Conservation (phyloP, 2,888 invertebrate genomes). For the Hirudinaria manillensis region DNA sequence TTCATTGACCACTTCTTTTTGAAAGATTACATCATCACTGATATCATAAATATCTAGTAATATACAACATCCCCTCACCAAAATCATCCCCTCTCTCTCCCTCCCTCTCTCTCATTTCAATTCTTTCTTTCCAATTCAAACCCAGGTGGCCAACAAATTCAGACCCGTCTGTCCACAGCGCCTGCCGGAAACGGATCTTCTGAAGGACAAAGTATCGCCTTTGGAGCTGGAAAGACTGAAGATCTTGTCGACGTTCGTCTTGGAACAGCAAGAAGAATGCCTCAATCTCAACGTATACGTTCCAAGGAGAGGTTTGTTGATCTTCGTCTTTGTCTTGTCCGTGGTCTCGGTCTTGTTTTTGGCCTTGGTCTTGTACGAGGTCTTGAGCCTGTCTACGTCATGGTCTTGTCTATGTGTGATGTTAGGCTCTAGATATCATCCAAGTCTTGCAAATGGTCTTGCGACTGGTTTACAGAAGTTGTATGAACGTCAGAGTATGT, state of each 20-base stretch:
- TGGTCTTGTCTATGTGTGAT: background rate
- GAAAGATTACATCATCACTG: too few species aligned
- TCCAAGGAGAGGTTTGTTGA: conserved; percentile 69
- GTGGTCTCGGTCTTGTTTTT: background rate
- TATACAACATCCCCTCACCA: too few species aligned
- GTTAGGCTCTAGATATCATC: background rate
- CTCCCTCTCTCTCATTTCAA: background rate
- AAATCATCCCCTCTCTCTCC: background rate
- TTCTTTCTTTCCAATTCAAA: background rate
- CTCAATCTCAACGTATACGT: conserved; percentile 91
- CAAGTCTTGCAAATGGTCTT: background rate
- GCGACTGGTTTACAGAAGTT: too few species aligned
- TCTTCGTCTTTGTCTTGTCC: background rate
- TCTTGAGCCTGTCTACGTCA: background rate
- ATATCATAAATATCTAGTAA: too few species aligned
- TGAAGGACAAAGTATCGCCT: background rate
- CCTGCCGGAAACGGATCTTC: background rate
- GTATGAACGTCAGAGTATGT: too few species aligned
- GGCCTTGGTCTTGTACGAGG: background rate
- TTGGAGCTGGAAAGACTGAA: background rate
- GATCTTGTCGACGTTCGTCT: conserved; percentile 57
- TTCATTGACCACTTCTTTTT: too few species aligned
- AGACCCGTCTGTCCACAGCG: conserved; percentile 73
- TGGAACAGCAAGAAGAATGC: conserved; percentile 93
- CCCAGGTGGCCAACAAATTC: conserved; percentile 56